These are phyloP conservation scores for Orcinus orca DNA, from an alignment of 2,113 vertebrate species.

Conservation along the genomic window DNA sequence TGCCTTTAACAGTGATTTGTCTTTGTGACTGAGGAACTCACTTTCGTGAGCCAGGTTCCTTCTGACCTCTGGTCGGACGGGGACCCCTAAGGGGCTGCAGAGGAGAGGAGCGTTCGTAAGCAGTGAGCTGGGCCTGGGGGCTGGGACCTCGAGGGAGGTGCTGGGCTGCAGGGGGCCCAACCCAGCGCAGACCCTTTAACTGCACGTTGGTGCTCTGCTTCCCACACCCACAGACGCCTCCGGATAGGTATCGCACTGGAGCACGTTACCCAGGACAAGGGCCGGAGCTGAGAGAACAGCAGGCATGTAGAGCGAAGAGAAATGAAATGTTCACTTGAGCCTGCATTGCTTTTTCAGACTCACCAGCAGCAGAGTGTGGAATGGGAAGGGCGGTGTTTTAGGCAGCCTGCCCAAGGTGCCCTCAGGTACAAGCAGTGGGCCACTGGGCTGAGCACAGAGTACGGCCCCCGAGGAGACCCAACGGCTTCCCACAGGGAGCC, in stretches of 20 bases:
- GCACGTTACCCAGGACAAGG: neutral
- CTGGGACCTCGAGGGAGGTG: neutral
- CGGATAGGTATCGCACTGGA: neutral
- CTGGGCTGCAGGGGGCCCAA: neutral
- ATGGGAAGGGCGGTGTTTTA: neutral
- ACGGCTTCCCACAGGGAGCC: neutral
- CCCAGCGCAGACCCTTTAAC: too few relatives aligned
- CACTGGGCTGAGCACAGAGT: neutral
- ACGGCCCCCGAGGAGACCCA: too few relatives aligned
- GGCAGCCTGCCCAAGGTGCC: neutral
- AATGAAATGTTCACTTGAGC: neutral
- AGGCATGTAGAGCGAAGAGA: neutral
- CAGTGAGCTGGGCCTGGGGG: too few relatives aligned
- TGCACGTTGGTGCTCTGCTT: neutral
- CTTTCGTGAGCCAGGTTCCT: too few relatives aligned
- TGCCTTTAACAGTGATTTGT: neutral
- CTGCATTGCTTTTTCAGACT: neutral
- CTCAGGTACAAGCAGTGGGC: too few relatives aligned
- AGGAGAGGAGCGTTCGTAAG: neutral
- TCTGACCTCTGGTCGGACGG: too few relatives aligned
- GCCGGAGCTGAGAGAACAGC: neutral
- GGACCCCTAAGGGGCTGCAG: too few relatives aligned
- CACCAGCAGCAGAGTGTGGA: neutral
- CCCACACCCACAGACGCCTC: fast-evolving
- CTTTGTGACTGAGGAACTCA: too few relatives aligned